A percentile compares a stretch with the other conserved stretches of the same genome.
These are phyloP conservation scores for Marasmarcha lunaedactyla DNA, from an alignment of 2,888 invertebrate species.

Conservation along the genomic window DNA sequence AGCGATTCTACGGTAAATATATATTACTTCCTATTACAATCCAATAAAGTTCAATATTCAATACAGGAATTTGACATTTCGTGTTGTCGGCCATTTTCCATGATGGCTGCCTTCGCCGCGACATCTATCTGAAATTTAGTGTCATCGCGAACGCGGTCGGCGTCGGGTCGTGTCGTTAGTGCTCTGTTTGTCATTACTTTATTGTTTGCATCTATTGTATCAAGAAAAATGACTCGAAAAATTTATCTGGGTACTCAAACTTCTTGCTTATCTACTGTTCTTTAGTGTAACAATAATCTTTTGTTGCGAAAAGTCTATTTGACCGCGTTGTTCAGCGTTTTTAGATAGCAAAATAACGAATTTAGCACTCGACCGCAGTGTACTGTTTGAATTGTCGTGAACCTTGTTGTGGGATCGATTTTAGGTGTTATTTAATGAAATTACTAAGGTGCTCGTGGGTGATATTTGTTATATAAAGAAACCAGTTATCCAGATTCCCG, in stretches of 20 bases:
- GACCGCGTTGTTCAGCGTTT: constrained; percentile 22
- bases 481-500: constrained; percentile 29
- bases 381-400: constrained; percentile 55
- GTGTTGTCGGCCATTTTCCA: constrained; percentile 56
- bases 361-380: constrained; percentile 54
- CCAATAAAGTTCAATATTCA: constrained; percentile 20
- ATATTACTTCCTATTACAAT: constrained; percentile 9
- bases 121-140: constrained; percentile 61
- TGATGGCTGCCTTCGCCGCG: constrained; percentile 51
- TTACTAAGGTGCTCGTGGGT: constrained; percentile 59
- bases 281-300: constrained; percentile 22
- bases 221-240: constrained; percentile 47
- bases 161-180: constrained; percentile 31
- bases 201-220: constrained; percentile 60
- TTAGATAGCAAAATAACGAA: constrained; percentile 55
- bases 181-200: constrained; percentile 15
- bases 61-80: constrained; percentile 38
- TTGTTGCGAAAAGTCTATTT: constrained; percentile 17
- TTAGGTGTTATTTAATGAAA: constrained; percentile 68
- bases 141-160: constrained; percentile 50
- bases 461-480: constrained; percentile 41
- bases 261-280: constrained; percentile 20
- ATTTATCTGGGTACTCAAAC: constrained; percentile 26
- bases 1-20: constrained; percentile 13
- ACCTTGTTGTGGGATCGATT: constrained; percentile 64